Base-by-base conservation (phyloP, 2,888 invertebrate genomes). In the Aleiodes leptofemur region DNA sequence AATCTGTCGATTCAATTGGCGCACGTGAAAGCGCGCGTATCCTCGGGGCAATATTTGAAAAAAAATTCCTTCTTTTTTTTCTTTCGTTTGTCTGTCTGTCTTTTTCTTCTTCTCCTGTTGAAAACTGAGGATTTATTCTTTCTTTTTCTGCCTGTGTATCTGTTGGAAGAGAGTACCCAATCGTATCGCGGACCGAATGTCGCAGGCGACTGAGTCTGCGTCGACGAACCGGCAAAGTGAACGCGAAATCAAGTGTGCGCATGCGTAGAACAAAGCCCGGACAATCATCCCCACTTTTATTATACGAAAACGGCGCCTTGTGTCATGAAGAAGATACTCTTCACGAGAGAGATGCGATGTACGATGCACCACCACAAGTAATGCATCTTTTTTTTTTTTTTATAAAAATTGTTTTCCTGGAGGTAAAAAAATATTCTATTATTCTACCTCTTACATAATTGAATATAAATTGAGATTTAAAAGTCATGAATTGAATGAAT, bases 141-240 rank as follows among this genome's bases (percentile, higher is more conserved):
- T 34, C 23, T 13, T 53, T 11, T 64, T 16, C 66, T 51, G 3
- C 78, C 74, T 74, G 70, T 74, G 76, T 76, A 71, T 72, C 71
- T 6, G 34, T 34, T 34, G 34, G 34, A 4, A 23, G 64, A 61
- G 81, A 76, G 77, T 51, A 78, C 78, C 82, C 83, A 84, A 86
- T 86, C 85, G 87, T 87, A 86, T 86, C 88, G 86, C 87, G 86
- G 84, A 84, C 88, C 84, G 87, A 87, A 88, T 87, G 88, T 89
- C 88, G 89, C 89, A 88, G 87, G 81, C 88, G 87, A 88, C 89
- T 89, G 89, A 89, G 85, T 86, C 83, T 82, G 82, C 83, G 84
- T 84, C 85, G 83, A 82, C 82, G 83, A 82, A 75, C 81, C 83
- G 78, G 83, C 80, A 78, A 80, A 80, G 83, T 86, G 86, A 87